phyloP scores from a whole-genome alignment of 2,797 vertebrate genomes.

The Enteromius paludinosus region DNA sequence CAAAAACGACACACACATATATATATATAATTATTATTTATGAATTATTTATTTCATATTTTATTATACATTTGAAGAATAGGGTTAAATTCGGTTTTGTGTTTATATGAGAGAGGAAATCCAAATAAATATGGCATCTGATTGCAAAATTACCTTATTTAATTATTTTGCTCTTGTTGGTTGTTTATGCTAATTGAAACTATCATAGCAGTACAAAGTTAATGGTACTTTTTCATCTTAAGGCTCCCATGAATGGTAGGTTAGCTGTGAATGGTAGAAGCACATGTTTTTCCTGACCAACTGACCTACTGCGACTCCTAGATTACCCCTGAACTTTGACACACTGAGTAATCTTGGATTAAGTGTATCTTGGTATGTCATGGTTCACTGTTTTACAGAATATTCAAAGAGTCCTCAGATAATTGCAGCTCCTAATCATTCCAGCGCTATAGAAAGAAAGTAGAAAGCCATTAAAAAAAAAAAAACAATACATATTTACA shows the following conservation, averaged over 20 bases:
- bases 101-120: not conserved
- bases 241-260: conserved; percentile 1
- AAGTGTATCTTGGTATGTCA: not conserved
- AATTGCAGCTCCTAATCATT: not conserved
- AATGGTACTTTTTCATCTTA: not conserved
- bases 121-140: not conserved
- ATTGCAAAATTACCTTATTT: not conserved
- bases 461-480: not conserved
- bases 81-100: not conserved
- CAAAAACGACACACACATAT: not conserved
- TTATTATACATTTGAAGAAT: not conserved
- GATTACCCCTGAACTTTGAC: conserved; percentile 24
- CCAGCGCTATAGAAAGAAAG: not conserved
- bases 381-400: not conserved
- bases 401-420: not conserved
- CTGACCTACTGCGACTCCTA: conserved; percentile 11
- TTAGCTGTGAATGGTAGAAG: conserved; percentile 1
- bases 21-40: too few species aligned
- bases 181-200: not conserved
- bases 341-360: conserved; percentile 30
- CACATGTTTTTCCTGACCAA: not conserved
- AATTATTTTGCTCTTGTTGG: not conserved
- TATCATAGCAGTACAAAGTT: not conserved
- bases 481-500: not conserved
- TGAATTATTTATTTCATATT: not conserved